These are phyloP conservation scores for Neria commutata DNA, from an alignment of 2,888 invertebrate species.

Conservation along the genomic window DNA sequence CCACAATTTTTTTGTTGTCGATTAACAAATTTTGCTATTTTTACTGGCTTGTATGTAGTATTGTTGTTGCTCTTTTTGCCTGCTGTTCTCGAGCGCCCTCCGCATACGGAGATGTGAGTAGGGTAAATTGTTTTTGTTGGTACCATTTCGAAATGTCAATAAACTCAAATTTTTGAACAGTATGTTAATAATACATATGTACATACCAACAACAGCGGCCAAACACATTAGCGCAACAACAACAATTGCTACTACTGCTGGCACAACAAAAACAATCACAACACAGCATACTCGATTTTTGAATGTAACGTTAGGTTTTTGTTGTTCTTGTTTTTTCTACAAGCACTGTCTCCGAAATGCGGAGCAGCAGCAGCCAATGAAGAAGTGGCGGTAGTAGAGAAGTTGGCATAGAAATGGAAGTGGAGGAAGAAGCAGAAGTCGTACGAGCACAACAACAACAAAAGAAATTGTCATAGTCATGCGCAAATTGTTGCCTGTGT, in stretches of 20 bases:
- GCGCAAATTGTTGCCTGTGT: not conserved
- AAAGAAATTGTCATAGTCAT: no score
- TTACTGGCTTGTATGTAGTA: no score
- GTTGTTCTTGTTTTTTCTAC: not conserved
- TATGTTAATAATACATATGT: no score
- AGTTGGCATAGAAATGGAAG: no score
- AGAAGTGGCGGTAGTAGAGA: no score
- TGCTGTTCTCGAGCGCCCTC: not conserved
- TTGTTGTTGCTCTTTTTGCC: not conserved
- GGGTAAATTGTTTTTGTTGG: conserved; percentile 23
- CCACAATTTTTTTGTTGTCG: no score
- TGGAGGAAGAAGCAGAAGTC: not conserved
- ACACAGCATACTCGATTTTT: not conserved
- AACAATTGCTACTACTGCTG: no score
- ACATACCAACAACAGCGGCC: conserved; percentile 10
- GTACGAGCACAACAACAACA: no score
- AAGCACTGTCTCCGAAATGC: not conserved
- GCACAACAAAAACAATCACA: conserved; percentile 1
- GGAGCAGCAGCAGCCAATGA: no score
- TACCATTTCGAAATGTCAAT: conserved; percentile 50
- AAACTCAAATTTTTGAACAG: conserved; percentile 36
- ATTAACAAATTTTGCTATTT: not conserved
- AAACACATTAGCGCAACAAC: not conserved
- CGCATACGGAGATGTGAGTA: no score
- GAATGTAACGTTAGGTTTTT: conserved; percentile 16